These are phyloP conservation scores for Acanthaster planci DNA, from an alignment of 35 echinoderm and acorn worm species.

Conservation along the genomic window DNA sequence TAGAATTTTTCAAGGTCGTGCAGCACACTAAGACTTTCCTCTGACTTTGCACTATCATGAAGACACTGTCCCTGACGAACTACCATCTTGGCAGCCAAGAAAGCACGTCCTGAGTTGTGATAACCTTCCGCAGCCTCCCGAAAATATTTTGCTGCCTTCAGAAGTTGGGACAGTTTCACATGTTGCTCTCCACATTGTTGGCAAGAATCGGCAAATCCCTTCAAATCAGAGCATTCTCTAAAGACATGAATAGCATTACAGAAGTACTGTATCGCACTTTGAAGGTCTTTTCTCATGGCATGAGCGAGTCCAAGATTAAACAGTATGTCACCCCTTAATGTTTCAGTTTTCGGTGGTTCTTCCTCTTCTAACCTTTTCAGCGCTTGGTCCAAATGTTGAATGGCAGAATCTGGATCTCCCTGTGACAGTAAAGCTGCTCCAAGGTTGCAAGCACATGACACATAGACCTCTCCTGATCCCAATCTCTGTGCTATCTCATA, in stretches of 20 bases:
- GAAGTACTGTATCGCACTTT: not conserved
- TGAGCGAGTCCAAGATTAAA: slow-evolving; percentile 41
- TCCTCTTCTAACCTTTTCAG: not conserved
- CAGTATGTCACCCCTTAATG: slow-evolving; percentile 16
- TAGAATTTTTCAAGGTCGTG: not conserved
- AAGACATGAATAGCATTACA: slow-evolving; percentile 6
- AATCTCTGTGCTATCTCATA: slow-evolving; percentile 34
- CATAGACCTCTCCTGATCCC: not conserved
- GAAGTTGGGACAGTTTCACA: not conserved
- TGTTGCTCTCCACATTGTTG: slow-evolving; percentile 39
- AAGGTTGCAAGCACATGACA: slow-evolving; percentile 41
- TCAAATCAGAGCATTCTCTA: slow-evolving; percentile 1
- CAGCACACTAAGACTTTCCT: not conserved
- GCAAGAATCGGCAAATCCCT: slow-evolving; percentile 29
- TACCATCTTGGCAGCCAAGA: slow-evolving; percentile 1
- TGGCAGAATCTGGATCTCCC: slow-evolving; percentile 10
- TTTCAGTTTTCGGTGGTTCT: not conserved
- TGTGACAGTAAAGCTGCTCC: slow-evolving; percentile 34
- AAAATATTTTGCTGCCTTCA: slow-evolving; percentile 27
- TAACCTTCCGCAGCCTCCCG: not conserved
- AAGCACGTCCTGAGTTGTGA: not conserved
- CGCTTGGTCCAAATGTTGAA: slow-evolving; percentile 2
- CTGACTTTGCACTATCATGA: not conserved
- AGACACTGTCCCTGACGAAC: not conserved
- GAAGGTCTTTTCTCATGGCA: not conserved